phyloP scores from a whole-genome alignment of 2,888 invertebrate species.

The Pristionchus exspectatus region DNA sequence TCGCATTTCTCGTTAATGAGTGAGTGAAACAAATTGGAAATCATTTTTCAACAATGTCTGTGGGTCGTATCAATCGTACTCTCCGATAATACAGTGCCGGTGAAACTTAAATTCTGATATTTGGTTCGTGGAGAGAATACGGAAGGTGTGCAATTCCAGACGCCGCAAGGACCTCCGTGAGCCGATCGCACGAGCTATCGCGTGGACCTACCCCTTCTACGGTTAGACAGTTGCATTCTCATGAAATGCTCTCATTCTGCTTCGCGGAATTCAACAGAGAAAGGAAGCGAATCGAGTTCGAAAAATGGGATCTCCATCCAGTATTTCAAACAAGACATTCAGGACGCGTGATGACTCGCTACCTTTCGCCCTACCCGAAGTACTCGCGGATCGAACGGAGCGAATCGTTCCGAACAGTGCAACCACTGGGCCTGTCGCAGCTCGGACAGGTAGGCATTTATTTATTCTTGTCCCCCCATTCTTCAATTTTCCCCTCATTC shows the following conservation, averaged over 20 bases:
- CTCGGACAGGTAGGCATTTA: slow-evolving; percentile 4
- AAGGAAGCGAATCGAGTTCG: no score
- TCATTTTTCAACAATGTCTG: background rate
- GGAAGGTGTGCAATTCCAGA: background rate
- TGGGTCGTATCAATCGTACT: background rate
- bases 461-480: background rate
- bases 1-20: slow-evolving; percentile 39
- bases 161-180: slow-evolving; percentile 26
- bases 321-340: no score
- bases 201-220: slow-evolving; percentile 38
- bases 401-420: background rate
- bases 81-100: background rate
- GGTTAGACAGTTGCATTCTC: background rate
- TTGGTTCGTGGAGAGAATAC: no score
- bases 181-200: slow-evolving; percentile 7
- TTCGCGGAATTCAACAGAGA: no score
- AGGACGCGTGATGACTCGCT: slow-evolving; percentile 41
- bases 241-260: no score
- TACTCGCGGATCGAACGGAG: background rate
- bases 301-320: no score
- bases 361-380: slow-evolving; percentile 43
- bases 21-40: no score
- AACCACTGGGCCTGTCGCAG: background rate
- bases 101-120: background rate
- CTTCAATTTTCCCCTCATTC: no score